Base-by-base conservation (phyloP, 2,888 invertebrate species). In the Phortica okadai region DNA sequence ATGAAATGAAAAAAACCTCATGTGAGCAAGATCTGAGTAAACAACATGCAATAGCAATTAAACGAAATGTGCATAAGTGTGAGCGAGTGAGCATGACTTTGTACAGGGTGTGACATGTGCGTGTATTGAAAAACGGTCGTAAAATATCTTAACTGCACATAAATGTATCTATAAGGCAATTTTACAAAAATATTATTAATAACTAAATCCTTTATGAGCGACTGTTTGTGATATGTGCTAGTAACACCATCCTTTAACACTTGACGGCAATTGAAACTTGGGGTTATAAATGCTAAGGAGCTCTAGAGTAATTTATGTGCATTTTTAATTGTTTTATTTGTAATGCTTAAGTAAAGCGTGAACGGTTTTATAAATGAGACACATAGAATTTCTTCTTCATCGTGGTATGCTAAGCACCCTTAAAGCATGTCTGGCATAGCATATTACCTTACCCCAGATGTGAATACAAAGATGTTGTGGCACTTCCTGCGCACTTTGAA, bases 361-460 rank as follows among this genome's bases (percentile, higher is more conserved):
- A 78, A 82, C 82, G 77, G 78, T 86, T 87, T 85, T 83, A 81
- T 81, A 85, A 88, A 85, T 82, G 84, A 87, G 78, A 73, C 83
- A 80, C 83, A 79, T 80, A 21, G 21, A 21, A 21, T 21, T 21
- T 21, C 21, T 21, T 21, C 21, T 78, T 74, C 76, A 64, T 73
- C 77, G 77, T 77, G 73, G 66, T 62, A 6, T 10, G 14, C 41
- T 6, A 1, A 33, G 64, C 64, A 62, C 74, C 58, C 25, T 64
- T n/a, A 33, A 45, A 21, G 59, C 62, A 41, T 73, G 73, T 16
- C 3, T 73, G 16, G 62, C 8, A 21, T 73, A 58, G n/a, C 59
- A 6, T 7, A 59, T 59, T 59, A 7, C 6, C 14, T 16, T 14
- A 75, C 50, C 41, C 58, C 72, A 82, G 76, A 81, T 85, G 86